phyloP scores from a whole-genome alignment of 2,888 invertebrate species.

The Ophioninae sp. region DNA sequence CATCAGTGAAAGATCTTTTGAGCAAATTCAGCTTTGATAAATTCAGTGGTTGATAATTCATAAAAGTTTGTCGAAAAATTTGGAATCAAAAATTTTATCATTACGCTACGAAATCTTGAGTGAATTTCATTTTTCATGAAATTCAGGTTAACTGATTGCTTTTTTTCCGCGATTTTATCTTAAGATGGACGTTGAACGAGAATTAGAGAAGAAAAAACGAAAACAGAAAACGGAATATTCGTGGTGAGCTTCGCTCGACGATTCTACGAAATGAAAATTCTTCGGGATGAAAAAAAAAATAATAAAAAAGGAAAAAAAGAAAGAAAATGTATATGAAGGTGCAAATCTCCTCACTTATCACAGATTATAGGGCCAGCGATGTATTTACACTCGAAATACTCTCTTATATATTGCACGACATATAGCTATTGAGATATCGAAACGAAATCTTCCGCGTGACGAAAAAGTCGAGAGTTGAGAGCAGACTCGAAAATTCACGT shows the following conservation, averaged over 20 bases:
- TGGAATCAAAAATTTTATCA: too few species aligned
- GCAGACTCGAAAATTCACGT: too few species aligned
- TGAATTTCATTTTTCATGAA: not conserved
- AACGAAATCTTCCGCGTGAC: too few species aligned
- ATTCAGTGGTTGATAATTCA: too few species aligned
- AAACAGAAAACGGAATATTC: slow-evolving; percentile 29
- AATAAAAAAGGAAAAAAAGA: slow-evolving; percentile 20
- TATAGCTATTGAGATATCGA: too few species aligned
- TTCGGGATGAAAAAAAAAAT: slow-evolving; percentile 1
- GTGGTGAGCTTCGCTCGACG: slow-evolving; percentile 12
- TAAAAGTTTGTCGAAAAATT: too few species aligned
- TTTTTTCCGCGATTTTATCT: not conserved
- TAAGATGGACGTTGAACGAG: not conserved
- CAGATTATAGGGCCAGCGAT: slow-evolving; percentile 54
- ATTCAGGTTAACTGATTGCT: not conserved
- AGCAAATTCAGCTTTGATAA: not conserved
- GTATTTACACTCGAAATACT: slow-evolving; percentile 31
- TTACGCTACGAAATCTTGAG: too few species aligned
- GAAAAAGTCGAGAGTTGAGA: too few species aligned
- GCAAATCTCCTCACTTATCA: slow-evolving; percentile 54
- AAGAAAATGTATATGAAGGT: slow-evolving; percentile 34
- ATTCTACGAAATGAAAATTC: slow-evolving; percentile 36
- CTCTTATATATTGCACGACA: not conserved
- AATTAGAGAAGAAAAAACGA: slow-evolving; percentile 22
- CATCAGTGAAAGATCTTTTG: not conserved